Percentiles rank a stretch among this genome's conserved stretches.
Conservation (phyloP, 2,797 vertebrate genomes). For the Geotrypetes seraphini region DNA sequence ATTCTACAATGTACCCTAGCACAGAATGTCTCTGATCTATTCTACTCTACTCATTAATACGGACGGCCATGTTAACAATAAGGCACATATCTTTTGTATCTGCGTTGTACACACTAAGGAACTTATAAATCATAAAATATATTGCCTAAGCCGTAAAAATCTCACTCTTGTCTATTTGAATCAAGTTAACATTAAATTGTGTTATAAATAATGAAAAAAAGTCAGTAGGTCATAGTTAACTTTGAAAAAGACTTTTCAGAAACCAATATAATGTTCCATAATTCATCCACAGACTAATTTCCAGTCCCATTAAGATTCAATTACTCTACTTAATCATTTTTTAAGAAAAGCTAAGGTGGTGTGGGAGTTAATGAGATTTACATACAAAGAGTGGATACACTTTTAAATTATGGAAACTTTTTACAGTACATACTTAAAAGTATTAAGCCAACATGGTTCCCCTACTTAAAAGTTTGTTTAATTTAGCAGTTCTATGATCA, state of each 20-base stretch:
- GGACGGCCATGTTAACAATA: too few relatives aligned
- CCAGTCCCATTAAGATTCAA: background rate
- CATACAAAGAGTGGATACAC: slow-evolving; percentile 7
- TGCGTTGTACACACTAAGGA: too few relatives aligned
- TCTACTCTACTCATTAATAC: too few relatives aligned
- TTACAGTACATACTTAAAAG: too few relatives aligned
- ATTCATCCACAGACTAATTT: background rate
- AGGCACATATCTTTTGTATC: too few relatives aligned
- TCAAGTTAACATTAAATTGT: background rate
- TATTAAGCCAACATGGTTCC: too few relatives aligned
- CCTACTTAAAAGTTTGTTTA: too few relatives aligned
- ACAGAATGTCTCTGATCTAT: too few relatives aligned
- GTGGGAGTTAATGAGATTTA: background rate
- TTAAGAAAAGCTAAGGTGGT: background rate
- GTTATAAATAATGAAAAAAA: background rate
- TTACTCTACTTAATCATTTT: background rate
- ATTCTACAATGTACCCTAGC: too few relatives aligned
- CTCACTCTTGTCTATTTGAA: background rate
- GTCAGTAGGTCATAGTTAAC: background rate
- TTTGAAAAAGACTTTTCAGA: background rate
- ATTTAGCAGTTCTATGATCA: too few relatives aligned
- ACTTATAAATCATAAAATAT: background rate
- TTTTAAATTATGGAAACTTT: too few relatives aligned
- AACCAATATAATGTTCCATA: background rate
- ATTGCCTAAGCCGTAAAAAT: background rate